phyloP scores from a whole-genome alignment of 2,888 invertebrate species.

The Amorpha juglandis region DNA sequence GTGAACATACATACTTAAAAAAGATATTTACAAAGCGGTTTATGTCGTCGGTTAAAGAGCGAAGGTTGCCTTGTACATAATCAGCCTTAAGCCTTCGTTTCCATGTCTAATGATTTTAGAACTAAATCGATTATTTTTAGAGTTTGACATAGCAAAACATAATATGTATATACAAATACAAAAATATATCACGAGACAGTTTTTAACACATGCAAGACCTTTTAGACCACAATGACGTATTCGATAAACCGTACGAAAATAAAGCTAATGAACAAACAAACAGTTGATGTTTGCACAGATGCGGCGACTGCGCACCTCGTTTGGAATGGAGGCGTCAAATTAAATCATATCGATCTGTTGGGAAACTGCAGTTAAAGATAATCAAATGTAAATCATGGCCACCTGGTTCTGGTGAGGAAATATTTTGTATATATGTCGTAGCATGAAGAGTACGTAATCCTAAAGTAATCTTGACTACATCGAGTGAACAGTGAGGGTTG shows the following conservation, averaged over 20 bases:
- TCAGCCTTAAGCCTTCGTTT: too few relatives aligned
- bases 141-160: neutral
- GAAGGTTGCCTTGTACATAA: too few relatives aligned
- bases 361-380: neutral
- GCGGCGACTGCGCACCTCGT: conserved; percentile 41
- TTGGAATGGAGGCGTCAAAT: conserved; percentile 33
- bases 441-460: too few relatives aligned
- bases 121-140: neutral
- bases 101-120: too few relatives aligned
- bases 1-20: too few relatives aligned
- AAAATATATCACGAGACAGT: neutral
- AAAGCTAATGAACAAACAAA: conserved; percentile 49
- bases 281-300: conserved; percentile 52
- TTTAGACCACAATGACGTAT: neutral
- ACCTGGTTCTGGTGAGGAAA: neutral
- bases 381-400: neutral
- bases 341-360: conserved; percentile 13
- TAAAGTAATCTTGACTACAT: too few relatives aligned
- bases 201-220: conserved; percentile 7
- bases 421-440: neutral
- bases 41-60: too few relatives aligned
- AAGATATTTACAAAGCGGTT: too few relatives aligned
- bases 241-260: neutral
- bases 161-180: neutral
- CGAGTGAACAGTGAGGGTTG: too few relatives aligned